Evolutionary conservation across 2,797 vertebrate genomes (phyloP), one percentile per base, ranked within the genome.

Genomic region (Oreochromis mossambicus): DNA sequence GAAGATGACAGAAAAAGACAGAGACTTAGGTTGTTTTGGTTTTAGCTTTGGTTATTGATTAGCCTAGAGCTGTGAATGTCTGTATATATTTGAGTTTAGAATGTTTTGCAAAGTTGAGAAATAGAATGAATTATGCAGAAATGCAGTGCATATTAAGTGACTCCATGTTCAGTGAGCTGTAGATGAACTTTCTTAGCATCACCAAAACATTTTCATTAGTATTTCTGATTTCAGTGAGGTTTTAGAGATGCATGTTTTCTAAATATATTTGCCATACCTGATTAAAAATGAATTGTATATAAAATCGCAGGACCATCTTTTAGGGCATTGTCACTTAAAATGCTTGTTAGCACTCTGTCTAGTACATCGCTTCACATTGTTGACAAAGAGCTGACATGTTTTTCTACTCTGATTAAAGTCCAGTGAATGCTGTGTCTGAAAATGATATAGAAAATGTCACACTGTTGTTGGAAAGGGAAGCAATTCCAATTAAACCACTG

Each of bases 1-100:
- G 95, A 43, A 11, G 80, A 83, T 3, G 55, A 78, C 50, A 85
- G 7, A 56, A n/a, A 51, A 52, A 78, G 19, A 68, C 34, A 75
- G 29, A 89, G n/a, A 54, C 11, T 54, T 0, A 4, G n/a, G 2
- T 52, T 54, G 21, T 52, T 54, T 36, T 1, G 3, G 10, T n/a
- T 36, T 63, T 12, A 63, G 58, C 32, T 63, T 63, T 63, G 58
- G 58, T 48, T 75, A 29, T n/a, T 32, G 10, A 32, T 11, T 48
- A 1, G 15, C 9, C 4, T 32, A 29, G 4, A 13, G 17, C 29
- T 32, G 7, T 75, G 43, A 50, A 32, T 32, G 24, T 19, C 68
- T 48, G 15, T 12, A 1, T 75, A 32, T 5, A n/a, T 75, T 50
- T 75, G 43, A 48, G 10, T 32, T 75, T 50, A 11, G 43, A 50